Conservation (phyloP, 2,113 vertebrate species). For the Chamaea fasciata region DNA sequence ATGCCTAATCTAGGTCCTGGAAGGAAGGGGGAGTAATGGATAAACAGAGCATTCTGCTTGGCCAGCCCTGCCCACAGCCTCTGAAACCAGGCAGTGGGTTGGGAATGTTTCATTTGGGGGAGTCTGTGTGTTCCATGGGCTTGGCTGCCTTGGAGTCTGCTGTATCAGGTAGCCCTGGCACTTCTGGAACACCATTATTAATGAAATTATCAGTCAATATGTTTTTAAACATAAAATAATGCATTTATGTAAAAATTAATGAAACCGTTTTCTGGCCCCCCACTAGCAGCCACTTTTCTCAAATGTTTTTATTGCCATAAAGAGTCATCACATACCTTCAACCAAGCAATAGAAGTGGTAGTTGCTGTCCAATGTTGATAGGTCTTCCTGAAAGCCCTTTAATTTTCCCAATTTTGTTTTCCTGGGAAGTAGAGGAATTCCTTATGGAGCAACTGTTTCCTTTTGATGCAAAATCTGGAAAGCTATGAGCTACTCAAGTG, state of each 20-base stretch:
- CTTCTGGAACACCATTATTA: neutral
- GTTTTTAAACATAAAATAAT: neutral
- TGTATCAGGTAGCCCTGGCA: fast-evolving
- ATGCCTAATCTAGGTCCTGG: neutral
- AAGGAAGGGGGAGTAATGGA: neutral
- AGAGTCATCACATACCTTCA: neutral
- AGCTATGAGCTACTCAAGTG: neutral
- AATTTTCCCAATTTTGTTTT: neutral
- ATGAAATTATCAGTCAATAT: neutral
- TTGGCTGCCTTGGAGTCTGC: neutral
- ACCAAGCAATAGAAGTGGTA: neutral
- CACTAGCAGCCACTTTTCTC: neutral
- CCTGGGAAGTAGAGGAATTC: neutral
- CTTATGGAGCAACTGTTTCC: neutral
- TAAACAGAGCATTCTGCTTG: neutral
- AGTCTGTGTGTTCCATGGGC: neutral
- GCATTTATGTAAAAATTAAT: neutral
- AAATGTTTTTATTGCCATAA: neutral
- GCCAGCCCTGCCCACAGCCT: neutral
- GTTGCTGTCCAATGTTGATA: neutral
- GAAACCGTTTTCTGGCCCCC: neutral
- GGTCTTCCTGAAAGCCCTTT: neutral
- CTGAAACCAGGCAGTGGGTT: neutral
- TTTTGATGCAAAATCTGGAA: neutral
- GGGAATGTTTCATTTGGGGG: fast-evolving